Percentiles rank a stretch among this genome's conserved stretches.
Conservation (phyloP, 1,140 invertebrate genomes). For the Aricia agestis region DNA sequence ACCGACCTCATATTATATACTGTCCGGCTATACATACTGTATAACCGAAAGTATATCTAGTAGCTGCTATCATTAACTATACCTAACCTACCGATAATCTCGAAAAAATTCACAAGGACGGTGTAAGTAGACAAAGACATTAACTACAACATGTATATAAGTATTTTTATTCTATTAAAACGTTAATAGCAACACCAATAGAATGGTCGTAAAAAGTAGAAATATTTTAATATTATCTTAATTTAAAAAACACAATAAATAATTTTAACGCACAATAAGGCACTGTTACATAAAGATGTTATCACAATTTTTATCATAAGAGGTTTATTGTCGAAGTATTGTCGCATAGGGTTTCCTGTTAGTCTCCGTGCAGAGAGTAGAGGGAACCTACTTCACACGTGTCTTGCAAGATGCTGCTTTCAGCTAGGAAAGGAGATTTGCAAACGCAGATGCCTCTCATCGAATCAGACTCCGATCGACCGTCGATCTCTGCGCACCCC, state of each 20-base stretch:
- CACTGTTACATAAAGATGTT: constrained; percentile 68
- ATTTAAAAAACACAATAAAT: constrained; percentile 70
- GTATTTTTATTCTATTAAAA: constrained; percentile 59
- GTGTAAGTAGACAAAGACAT: constrained; percentile 71
- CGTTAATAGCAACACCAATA: constrained; percentile 52
- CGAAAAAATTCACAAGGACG: constrained; percentile 71
- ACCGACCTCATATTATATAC: constrained; percentile 32
- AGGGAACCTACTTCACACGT: constrained; percentile 50
- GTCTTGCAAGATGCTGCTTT: constrained; percentile 54
- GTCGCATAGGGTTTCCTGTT: constrained; percentile 55
- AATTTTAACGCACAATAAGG: constrained; percentile 73
- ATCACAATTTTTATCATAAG: constrained; percentile 55
- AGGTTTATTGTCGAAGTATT: constrained; percentile 23
- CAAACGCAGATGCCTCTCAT: constrained; percentile 26
- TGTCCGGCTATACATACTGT: constrained; percentile 36
- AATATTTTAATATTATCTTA: constrained; percentile 65
- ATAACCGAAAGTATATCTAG: constrained; percentile 46
- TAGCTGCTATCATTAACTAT: constrained; percentile 65
- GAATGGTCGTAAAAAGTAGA: constrained; percentile 58
- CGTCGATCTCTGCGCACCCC: background rate
- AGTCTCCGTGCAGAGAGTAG: constrained; percentile 61
- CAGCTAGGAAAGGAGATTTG: constrained; percentile 62
- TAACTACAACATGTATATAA: constrained; percentile 58
- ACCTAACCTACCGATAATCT: constrained; percentile 70
- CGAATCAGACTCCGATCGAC: background rate